These are phyloP conservation scores for Heliothis peltigera DNA, from an alignment of 2,888 invertebrate species.

Conservation along the genomic window DNA sequence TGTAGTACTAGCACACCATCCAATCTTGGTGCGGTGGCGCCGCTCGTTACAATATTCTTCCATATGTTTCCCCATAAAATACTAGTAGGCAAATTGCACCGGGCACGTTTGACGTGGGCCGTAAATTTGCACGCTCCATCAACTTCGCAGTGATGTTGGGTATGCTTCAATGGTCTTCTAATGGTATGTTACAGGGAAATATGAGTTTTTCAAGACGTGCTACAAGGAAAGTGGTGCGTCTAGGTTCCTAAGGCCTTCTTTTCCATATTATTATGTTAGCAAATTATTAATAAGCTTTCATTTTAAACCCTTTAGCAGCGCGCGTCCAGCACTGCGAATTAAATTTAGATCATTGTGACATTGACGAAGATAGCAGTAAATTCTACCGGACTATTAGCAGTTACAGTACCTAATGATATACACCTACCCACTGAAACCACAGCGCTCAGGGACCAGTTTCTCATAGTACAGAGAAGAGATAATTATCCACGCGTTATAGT, in stretches of 20 bases:
- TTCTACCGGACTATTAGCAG: conserved; percentile 6
- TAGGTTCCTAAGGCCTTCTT: not conserved
- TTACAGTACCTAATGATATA: conserved; percentile 9
- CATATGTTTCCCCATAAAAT: conserved; percentile 27
- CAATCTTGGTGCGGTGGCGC: not conserved
- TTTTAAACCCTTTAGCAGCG: too few relatives aligned
- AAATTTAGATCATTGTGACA: not conserved
- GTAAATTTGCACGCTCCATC: conserved; percentile 48
- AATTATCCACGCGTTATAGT: conserved; percentile 23
- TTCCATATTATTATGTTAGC: too few relatives aligned
- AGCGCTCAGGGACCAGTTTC: conserved; percentile 18
- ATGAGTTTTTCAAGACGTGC: conserved; percentile 26
- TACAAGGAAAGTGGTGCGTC: conserved; percentile 6
- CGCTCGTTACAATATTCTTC: conserved; percentile 5
- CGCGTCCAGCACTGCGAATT: not conserved
- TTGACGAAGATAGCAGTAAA: not conserved
- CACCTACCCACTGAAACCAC: conserved; percentile 15
- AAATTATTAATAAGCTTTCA: too few relatives aligned
- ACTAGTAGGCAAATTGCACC: conserved; percentile 47
- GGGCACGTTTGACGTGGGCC: conserved; percentile 28
- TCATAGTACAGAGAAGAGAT: conserved; percentile 21
- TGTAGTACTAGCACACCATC: too few relatives aligned
- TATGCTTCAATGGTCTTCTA: conserved; percentile 44
- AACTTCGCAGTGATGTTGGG: conserved; percentile 28
- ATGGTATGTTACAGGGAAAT: conserved; percentile 45